These are phyloP conservation scores for Clarias fuscus DNA, from an alignment of 2,797 vertebrate species.

Conservation along the genomic window DNA sequence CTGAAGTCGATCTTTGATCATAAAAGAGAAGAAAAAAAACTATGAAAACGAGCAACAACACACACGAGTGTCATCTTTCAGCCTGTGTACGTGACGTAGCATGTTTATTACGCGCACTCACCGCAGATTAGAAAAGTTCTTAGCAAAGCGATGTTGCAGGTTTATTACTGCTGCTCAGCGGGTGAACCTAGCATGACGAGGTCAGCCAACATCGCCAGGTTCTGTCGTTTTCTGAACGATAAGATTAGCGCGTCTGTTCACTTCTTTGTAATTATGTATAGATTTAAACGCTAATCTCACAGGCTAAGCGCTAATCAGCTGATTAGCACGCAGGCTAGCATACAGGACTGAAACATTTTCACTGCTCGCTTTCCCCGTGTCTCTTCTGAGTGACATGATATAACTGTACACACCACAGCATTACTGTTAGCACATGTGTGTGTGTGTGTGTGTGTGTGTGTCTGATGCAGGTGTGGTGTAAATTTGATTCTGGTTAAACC, in stretches of 20 bases:
- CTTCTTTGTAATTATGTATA: not conserved
- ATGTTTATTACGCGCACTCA: not conserved
- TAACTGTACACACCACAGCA: not conserved
- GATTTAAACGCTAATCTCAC: not conserved
- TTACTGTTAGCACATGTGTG: not conserved
- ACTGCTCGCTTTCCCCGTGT: not conserved
- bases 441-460: slow-evolving; percentile 6
- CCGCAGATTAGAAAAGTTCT: not conserved
- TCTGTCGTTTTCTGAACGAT: not conserved
- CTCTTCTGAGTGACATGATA: not conserved
- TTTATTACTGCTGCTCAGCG: not conserved
- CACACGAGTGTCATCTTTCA: not conserved
- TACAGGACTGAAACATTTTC: not conserved
- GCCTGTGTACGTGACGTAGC: not conserved
- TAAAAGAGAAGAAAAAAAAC: not conserved
- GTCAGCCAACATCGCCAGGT: not conserved
- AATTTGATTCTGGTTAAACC: slow-evolving; percentile 31
- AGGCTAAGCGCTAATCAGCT: not conserved
- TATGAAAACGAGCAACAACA: not conserved
- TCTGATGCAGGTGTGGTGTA: slow-evolving; percentile 4
- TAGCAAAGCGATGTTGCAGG: not conserved
- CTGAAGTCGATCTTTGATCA: not conserved
- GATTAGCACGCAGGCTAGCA: not conserved
- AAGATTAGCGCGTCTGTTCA: not conserved
- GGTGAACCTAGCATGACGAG: not conserved